Evolutionary conservation across 2,888 invertebrate species (phyloP).

Genomic region (Orthonychiurus folsomi): DNA sequence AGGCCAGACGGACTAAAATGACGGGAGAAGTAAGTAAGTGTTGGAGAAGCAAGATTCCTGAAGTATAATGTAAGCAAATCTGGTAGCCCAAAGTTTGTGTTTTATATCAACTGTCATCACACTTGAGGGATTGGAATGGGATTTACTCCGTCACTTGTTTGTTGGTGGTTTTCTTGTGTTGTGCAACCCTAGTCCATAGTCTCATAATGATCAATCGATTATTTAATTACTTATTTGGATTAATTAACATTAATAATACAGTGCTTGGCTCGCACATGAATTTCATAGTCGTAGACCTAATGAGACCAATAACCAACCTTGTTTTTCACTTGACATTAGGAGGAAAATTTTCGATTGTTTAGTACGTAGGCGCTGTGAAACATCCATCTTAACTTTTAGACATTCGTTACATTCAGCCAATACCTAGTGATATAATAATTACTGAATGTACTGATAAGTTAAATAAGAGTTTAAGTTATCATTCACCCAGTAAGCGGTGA

Average conservation of each 20-base stretch:
- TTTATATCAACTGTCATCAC: too few species aligned
- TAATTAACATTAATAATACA: background rate
- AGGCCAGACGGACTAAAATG: too few species aligned
- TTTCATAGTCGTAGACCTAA: background rate
- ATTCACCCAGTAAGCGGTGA: too few species aligned
- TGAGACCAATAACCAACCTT: too few species aligned
- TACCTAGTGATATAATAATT: background rate
- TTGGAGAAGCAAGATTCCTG: too few species aligned
- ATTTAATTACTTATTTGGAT: constrained; percentile 5
- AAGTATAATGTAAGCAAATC: too few species aligned
- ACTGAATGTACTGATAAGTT: background rate
- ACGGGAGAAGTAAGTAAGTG: too few species aligned
- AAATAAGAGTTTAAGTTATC: background rate
- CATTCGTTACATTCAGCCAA: background rate
- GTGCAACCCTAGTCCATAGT: constrained; percentile 21
- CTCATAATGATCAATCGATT: constrained; percentile 14
- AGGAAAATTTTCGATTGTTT: background rate
- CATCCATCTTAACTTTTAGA: background rate
- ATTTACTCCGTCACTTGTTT: constrained; percentile 5
- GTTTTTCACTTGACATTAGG: background rate
- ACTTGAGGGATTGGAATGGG: constrained; percentile 1
- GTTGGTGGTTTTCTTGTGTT: constrained; percentile 19
- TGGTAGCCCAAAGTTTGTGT: background rate
- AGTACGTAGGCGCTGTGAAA: background rate
- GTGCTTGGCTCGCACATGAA: background rate